Evolutionary conservation across 2,888 invertebrate genomes (phyloP), one percentile per base, ranked within the genome.

Genomic region (Temnothorax ravouxi): DNA sequence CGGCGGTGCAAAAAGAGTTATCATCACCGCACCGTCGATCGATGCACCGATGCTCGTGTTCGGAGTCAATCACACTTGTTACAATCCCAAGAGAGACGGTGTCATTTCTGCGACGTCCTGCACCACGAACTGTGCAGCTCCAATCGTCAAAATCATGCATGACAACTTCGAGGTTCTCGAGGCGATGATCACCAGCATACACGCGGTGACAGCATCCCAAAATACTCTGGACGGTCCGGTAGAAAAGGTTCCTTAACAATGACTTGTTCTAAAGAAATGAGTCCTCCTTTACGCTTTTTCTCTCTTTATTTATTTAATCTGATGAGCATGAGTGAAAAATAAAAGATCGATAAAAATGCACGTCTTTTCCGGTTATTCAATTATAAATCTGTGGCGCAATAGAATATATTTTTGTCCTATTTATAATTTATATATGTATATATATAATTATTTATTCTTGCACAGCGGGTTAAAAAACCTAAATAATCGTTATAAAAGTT

Each of bases 121-220:
- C 94, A 98, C 98, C 3, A 97, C 98, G 72, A 98, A 98, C 94
- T 98, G 98, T 93, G 95, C 98, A 90, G 98, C 98, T 56, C 98
- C 98, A 0, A 95, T 98, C 34, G 96, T 97, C 50, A 98, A 98
- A 94, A 96, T 98, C 11, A 95, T 98, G 91, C 96, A 98, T 90
- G 97, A 97, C 75, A 96, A 96, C 56, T 98, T 96, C 91, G 97
- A 97, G 18, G 96, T 98, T 59, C 95, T 95, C 5, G 97, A 97
- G 91, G 97, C 97, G 0, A 96, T 97, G 84, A 96, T 98, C 94
- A 98, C 97, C n/a, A 97, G 97, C 67, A 96, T 98, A 47, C 98
- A 98, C 93, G 97, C 98, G 0, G 96, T 96, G 94, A 98, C 98
- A 3, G 97, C 97, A 11, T 97, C 97, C 1, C 97, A 98, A 90